Base-by-base conservation (phyloP, 64 coral and sea anemone genomes). In the Pachyseris speciosa region DNA sequence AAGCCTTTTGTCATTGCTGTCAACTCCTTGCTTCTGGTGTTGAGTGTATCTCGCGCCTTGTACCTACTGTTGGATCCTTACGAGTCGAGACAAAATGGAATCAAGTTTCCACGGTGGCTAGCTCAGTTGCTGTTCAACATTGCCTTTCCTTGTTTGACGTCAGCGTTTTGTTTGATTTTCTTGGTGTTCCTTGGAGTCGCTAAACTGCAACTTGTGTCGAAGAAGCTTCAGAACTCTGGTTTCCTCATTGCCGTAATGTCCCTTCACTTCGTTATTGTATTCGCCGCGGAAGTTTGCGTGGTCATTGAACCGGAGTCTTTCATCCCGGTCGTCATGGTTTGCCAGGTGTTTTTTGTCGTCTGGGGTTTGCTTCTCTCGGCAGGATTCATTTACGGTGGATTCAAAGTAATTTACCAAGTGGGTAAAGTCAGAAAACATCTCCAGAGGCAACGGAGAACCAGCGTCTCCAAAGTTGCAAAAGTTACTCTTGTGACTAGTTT, bases 351-450 rank as follows among this genome's bases (percentile, higher is more conserved):
- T 61, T 83, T 88, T 49, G 88, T 88, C 36, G 16, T 88, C 37
- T 94, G 91, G 91, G 91, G 91, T 9, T 41, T 94, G 7, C 9
- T 80, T 8, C 30, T 86, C 1, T 94, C 72, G 1, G 48, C 52
- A 20, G 68, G 69, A n/a, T 94, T 94, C 34, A 64, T 94, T 26
- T 94, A 87, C 84, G 77, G 84, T 40, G 91, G 91, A 33, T 60
- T 85, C 0, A 94, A 94, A 87, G 61, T 94, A 5, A 78, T 94
- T 25, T 47, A 32, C 29, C 72, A 44, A 33, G 36, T 74, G 17
- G 61, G 9, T 16, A 47, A 94, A 7, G 84, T 75, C 10, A 28
- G 64, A 57, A 75, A 75, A 58, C 61, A 68, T 17, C 75, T 94
- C 3, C 38, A 69, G 8, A 30, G 34, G 30, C 40, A 37, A 22